Conservation (phyloP, 2,797 vertebrate genomes). For the Pangasius larnaudii region DNA sequence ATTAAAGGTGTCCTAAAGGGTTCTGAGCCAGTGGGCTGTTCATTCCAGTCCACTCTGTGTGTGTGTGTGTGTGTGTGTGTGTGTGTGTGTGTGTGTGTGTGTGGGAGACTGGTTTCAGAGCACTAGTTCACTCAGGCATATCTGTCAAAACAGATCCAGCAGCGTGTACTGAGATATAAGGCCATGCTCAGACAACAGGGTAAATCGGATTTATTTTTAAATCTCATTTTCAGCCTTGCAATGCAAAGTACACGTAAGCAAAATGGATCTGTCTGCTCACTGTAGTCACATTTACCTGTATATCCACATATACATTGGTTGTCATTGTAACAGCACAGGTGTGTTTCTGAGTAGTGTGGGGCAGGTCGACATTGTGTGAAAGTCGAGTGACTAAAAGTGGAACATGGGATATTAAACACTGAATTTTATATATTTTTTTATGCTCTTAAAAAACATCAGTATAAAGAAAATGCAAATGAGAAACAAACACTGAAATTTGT, state of each 20-base stretch:
- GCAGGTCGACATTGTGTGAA: neutral
- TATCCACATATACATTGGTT: neutral
- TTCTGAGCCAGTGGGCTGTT: neutral
- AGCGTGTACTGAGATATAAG: neutral
- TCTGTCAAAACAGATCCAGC: conserved; percentile 45
- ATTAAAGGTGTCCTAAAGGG: neutral
- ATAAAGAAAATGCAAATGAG: neutral
- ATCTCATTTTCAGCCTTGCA: neutral
- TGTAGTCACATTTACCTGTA: neutral
- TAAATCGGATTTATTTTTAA: neutral
- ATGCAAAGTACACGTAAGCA: neutral
- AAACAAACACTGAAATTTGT: neutral
- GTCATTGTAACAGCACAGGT: neutral
- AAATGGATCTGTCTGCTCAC: neutral
- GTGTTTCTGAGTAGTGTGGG: neutral
- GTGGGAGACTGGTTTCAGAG: conserved; percentile 21
- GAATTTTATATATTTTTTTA: neutral
- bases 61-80: conserved; percentile 15
- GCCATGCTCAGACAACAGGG: neutral
- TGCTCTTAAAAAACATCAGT: neutral
- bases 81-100: conserved; percentile 13
- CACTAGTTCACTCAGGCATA: conserved; percentile 31
- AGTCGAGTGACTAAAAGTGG: neutral
- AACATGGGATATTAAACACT: neutral
- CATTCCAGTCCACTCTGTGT: neutral